phyloP scores from a whole-genome alignment of 2,113 vertebrate species.

The Desmodus rotundus region DNA sequence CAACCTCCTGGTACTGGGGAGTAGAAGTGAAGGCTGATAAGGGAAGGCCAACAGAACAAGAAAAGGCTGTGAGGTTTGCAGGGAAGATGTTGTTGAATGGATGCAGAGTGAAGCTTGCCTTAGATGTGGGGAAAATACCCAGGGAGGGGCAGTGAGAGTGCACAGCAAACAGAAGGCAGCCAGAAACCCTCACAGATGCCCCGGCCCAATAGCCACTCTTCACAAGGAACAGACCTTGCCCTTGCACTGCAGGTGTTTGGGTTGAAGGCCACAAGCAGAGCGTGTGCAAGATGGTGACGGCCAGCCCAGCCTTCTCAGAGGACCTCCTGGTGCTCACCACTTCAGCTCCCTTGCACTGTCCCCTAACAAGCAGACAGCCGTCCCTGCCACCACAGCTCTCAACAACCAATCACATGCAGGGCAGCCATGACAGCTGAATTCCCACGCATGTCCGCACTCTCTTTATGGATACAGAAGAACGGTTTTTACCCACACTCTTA shows the following conservation, averaged over 20 bases:
- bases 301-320: not conserved
- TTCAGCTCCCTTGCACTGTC: too few species aligned
- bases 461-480: too few species aligned
- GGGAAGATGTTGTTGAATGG: not conserved
- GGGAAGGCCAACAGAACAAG: not conserved
- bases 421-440: too few species aligned
- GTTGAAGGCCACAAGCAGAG: not conserved
- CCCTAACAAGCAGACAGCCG: not conserved
- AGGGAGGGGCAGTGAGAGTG: not conserved
- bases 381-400: not conserved
- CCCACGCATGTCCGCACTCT: not conserved
- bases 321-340: not conserved
- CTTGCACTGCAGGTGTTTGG: not conserved
- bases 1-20: not conserved
- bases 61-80: not conserved
- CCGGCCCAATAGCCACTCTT: not conserved
- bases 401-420: too few species aligned
- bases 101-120: not conserved
- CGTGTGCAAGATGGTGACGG: not conserved
- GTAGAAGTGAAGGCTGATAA: not conserved
- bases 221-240: not conserved
- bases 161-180: rapidly evolving
- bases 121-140: not conserved
- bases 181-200: not conserved
- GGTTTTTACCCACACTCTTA: not conserved